phyloP scores from a whole-genome alignment of 2,888 invertebrate genomes.

The Peribatodes rhomboidaria region DNA sequence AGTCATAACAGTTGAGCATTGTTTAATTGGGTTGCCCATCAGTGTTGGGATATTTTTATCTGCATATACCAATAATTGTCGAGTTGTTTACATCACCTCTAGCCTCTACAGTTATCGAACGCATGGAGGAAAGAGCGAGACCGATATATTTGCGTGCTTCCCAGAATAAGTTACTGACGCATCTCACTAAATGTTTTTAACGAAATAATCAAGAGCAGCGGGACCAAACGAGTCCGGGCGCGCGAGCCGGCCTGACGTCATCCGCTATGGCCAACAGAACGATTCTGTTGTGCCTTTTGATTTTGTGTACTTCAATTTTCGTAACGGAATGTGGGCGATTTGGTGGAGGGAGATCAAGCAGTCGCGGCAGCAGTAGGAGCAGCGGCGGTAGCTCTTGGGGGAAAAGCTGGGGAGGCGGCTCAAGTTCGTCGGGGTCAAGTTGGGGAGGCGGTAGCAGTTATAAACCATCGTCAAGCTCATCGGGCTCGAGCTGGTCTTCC shows the following conservation, averaged over 20 bases:
- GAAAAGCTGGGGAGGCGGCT: slow-evolving; percentile 39
- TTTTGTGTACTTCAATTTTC: slow-evolving; percentile 59
- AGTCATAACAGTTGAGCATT: not conserved
- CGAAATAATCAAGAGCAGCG: slow-evolving; percentile 49
- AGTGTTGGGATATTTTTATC: slow-evolving; percentile 31
- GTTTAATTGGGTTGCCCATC: slow-evolving; percentile 33
- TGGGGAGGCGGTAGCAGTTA: slow-evolving; percentile 27
- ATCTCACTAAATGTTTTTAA: slow-evolving; percentile 52
- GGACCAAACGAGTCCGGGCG: slow-evolving; percentile 51
- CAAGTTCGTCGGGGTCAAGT: slow-evolving; percentile 15
- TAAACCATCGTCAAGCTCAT: slow-evolving; percentile 25
- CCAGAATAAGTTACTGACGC: slow-evolving; percentile 54
- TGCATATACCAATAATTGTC: not conserved
- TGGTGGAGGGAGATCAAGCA: slow-evolving; percentile 42
- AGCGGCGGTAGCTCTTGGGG: slow-evolving; percentile 48
- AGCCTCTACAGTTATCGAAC: slow-evolving; percentile 50
- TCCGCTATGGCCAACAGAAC: slow-evolving; percentile 68
- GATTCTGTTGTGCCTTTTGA: slow-evolving; percentile 68
- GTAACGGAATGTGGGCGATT: slow-evolving; percentile 57
- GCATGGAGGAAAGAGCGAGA: slow-evolving; percentile 43
- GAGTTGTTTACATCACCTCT: slow-evolving; percentile 56
- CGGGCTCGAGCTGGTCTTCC: slow-evolving; percentile 15
- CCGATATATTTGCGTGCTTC: slow-evolving; percentile 46
- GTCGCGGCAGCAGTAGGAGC: slow-evolving; percentile 46
- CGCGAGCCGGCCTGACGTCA: slow-evolving; percentile 47